Evolutionary conservation across 35 echinoderm and acorn worm genomes (phyloP), one percentile per base, ranked within the genome.

Genomic region (Lytechinus variegatus): DNA sequence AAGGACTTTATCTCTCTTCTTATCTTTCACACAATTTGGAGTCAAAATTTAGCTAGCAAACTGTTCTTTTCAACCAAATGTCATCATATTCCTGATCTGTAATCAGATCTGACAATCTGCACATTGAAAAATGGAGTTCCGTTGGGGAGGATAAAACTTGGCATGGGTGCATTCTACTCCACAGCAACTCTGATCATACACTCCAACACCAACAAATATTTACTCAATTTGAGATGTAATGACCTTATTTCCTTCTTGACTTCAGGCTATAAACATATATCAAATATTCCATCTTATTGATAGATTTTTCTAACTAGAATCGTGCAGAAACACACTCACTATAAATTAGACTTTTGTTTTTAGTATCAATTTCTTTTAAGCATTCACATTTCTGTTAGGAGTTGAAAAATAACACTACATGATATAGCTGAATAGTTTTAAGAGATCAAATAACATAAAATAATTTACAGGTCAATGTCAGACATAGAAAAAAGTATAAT

Each of bases 221-320:
- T 79, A 79, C 66, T 24, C 66, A 79, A 79, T 79, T 79, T 79
- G 66, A 16, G 66, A 79, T 79, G 66, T 79, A 79, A 79, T 79
- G 66, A 24, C 66, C 66, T 79, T 79, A 79, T 79, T 79, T 79
- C 66, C 66, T 79, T 79, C 66, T 24, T 79, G 66, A 6, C 66
- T 79, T 14, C 16, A 79, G 66, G 66, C 66, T 24, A 79, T 7
- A 19, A 79, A 79, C 66, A 79, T 24, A 79, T 27, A 24, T 79
- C 66, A n/a, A 79, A 24, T 24, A 79, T 27, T 44, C 33, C 33
- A 44, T 44, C 33, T 44, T 44, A 44, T 44, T 44, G 33, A 44
- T 44, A 44, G 33, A 44, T 44, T 44, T 44, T 44, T 44, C 33
- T 44, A n/a, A 79, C n/a, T 16, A 79, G 66, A 79, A 79, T 24